These are phyloP conservation scores for Nowickia ferox DNA, from an alignment of 2,888 invertebrate species.

Conservation along the genomic window DNA sequence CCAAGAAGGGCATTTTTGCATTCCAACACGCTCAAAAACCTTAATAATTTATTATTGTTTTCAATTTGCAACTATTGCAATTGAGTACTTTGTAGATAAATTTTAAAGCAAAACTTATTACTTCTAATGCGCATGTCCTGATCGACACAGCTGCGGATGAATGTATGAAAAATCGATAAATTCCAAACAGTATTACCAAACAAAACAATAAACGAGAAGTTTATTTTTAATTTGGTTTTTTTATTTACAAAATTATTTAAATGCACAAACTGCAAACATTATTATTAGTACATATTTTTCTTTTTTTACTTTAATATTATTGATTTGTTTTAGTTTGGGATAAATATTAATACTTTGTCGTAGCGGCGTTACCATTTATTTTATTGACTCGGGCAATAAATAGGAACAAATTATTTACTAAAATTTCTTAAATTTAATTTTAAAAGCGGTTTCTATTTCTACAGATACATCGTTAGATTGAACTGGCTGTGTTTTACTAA, in stretches of 20 bases:
- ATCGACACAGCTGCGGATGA: slow-evolving; percentile 46
- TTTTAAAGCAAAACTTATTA: background rate
- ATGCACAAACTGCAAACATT: slow-evolving; percentile 75
- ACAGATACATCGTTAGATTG: slow-evolving; percentile 39
- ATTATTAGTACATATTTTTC: slow-evolving; percentile 28
- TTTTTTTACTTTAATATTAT: slow-evolving; percentile 45
- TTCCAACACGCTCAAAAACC: slow-evolving; percentile 4
- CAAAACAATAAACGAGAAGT: slow-evolving; percentile 16
- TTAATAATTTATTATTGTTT: background rate
- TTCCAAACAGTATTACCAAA: slow-evolving; percentile 63
- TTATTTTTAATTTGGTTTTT: slow-evolving; percentile 72
- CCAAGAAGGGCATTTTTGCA: slow-evolving; percentile 75
- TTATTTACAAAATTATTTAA: slow-evolving; percentile 76
- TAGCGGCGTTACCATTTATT: slow-evolving; percentile 67
- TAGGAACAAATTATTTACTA: slow-evolving; percentile 81
- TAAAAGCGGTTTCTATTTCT: slow-evolving; percentile 38
- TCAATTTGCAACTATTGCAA: background rate
- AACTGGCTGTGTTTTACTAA: slow-evolving; percentile 46
- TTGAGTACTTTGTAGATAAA: slow-evolving; percentile 14
- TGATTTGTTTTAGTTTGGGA: slow-evolving; percentile 39
- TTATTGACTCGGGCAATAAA: slow-evolving; percentile 77
- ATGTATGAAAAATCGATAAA: slow-evolving; percentile 52
- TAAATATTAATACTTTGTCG: slow-evolving; percentile 69
- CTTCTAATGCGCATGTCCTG: slow-evolving; percentile 56
- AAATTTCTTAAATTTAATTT: slow-evolving; percentile 71